A percentile compares a stretch with the other conserved stretches of the same genome.
phyloP scores from a whole-genome alignment of 2,797 vertebrate species.

The Sus cebifrons region DNA sequence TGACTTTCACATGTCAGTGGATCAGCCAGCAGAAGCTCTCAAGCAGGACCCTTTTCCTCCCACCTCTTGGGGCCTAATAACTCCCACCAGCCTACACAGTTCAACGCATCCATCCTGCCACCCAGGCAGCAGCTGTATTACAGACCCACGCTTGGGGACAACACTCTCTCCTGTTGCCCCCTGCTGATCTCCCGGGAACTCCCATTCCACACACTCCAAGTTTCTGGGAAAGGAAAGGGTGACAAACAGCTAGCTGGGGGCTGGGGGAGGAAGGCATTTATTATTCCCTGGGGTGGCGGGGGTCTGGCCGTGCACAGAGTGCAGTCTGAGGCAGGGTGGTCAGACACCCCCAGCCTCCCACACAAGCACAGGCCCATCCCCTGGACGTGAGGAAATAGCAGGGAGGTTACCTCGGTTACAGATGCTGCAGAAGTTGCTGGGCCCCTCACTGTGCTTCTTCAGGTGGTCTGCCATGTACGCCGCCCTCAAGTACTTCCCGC shows the following conservation, averaged over 20 bases:
- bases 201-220: slow-evolving; percentile 29
- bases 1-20: not conserved
- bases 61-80: not conserved
- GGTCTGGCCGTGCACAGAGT: not conserved
- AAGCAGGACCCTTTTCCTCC: not conserved
- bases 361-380: slow-evolving; percentile 62
- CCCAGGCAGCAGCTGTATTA: not conserved
- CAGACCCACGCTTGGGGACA: not conserved
- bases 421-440: slow-evolving; percentile 99
- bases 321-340: slow-evolving; percentile 68
- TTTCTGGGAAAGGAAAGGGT: slow-evolving; percentile 47
- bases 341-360: not conserved
- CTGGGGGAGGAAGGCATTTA: slow-evolving; percentile 23
- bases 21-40: slow-evolving; percentile 3
- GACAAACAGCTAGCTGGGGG: not conserved
- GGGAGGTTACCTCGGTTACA: slow-evolving; percentile 98
- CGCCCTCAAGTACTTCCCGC: slow-evolving; percentile 98
- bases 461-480: slow-evolving; percentile 99
- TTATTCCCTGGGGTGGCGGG: not conserved
- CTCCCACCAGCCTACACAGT: not conserved
- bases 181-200: not conserved
- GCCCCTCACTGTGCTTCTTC: slow-evolving; percentile 99
- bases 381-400: slow-evolving; percentile 13
- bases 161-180: slow-evolving; percentile 15
- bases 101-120: not conserved